These are phyloP conservation scores for Cerastis leucographa DNA, from an alignment of 2,888 invertebrate species.

Conservation along the genomic window DNA sequence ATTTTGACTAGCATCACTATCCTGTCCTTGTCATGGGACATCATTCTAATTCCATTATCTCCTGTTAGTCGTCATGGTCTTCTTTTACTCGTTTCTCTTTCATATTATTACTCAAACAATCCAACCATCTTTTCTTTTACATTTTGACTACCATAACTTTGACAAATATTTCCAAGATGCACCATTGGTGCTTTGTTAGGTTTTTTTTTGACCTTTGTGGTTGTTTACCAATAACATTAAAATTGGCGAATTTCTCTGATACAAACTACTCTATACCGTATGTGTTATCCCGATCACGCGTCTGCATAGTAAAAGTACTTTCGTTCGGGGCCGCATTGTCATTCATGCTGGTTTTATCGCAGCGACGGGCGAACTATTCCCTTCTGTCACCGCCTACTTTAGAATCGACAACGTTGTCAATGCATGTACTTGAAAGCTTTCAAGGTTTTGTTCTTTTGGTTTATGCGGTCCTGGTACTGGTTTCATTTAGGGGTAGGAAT, in stretches of 20 bases:
- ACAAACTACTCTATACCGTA: conserved; percentile 71
- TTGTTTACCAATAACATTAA: conserved; percentile 35
- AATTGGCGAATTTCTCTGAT: conserved; percentile 64
- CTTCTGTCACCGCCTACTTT: conserved; percentile 76
- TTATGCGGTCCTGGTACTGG: conserved; percentile 22
- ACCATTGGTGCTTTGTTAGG: background rate
- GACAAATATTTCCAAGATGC: background rate
- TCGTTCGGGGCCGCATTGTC: conserved; percentile 89
- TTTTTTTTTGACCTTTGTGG: background rate
- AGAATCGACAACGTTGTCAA: conserved; percentile 63
- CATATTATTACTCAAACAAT: no score
- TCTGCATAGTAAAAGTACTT: conserved; percentile 89
- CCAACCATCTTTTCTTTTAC: no score
- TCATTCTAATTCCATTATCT: no score
- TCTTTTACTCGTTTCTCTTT: no score
- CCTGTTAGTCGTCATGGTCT: no score
- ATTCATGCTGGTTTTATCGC: conserved; percentile 80
- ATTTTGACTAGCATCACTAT: background rate
- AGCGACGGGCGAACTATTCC: conserved; percentile 69
- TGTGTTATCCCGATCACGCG: conserved; percentile 84
- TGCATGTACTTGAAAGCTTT: conserved; percentile 41
- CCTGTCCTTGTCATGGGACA: no score
- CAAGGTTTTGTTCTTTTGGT: conserved; percentile 29
- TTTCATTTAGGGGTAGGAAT: background rate
- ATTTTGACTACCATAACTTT: background rate